These are phyloP conservation scores for Perca fluviatilis DNA, from an alignment of 2,113 vertebrate genomes.

Conservation along the genomic window DNA sequence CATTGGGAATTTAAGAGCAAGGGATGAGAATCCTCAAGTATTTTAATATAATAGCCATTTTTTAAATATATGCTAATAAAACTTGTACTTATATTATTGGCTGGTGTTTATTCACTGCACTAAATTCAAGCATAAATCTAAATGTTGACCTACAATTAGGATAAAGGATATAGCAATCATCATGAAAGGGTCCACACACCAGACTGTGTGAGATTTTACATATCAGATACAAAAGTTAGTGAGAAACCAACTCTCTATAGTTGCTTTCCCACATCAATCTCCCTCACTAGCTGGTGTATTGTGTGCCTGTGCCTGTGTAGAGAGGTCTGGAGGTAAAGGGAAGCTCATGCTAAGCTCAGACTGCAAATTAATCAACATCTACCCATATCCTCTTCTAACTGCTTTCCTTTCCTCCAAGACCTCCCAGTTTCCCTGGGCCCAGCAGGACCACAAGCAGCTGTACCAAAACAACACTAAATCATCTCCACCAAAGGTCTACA, in stretches of 20 bases:
- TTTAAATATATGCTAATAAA: neutral
- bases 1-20: neutral
- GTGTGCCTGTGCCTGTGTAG: conserved; percentile 27
- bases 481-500: conserved; percentile 45
- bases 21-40: neutral
- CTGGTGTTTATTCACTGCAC: neutral
- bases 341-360: conserved; percentile 67
- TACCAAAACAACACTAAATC: conserved; percentile 65
- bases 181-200: neutral
- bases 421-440: conserved; percentile 53
- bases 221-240: conserved; percentile 6
- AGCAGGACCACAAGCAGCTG: conserved; percentile 51
- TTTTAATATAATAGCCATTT: neutral
- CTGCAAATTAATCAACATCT: conserved; percentile 68
- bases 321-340: conserved; percentile 50
- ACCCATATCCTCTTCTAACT: conserved; percentile 47
- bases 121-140: neutral
- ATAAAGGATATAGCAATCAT: neutral
- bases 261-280: conserved; percentile 60
- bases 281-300: conserved; percentile 18
- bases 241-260: conserved; percentile 7
- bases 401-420: conserved; percentile 56
- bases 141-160: neutral
- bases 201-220: neutral
- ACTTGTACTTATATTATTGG: neutral